Evolutionary conservation across 1,140 invertebrate species (phyloP), one percentile per base, ranked within the genome.

Genomic region (Drosophila bocki): DNA sequence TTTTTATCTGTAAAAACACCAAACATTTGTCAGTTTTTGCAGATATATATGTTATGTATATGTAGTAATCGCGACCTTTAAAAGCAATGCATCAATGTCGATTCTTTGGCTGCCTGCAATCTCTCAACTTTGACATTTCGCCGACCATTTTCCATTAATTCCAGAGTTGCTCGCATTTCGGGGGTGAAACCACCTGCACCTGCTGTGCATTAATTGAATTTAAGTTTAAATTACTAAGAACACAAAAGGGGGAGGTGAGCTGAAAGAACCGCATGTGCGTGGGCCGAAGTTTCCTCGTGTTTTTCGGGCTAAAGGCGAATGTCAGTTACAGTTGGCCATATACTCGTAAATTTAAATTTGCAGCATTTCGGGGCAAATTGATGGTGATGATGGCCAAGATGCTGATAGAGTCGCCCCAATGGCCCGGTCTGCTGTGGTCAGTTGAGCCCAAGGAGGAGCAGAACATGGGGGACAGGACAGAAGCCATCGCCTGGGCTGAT

Each of bases 341-440:
- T 71, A 56, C 35, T 56, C 35, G 53, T 56, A 75, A 82, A 82
- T 75, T 86, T 75, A 68, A 82, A 75, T 75, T 75, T 77, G 39
- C 53, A 41, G 56, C 32, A 44, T 17, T n/a, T 37, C 35, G 50
- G 9, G 9, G n/a, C 37, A 54, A 70, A 47, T 37, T 45, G 59
- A 51, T 48, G 58, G 51, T 67, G 62, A 57, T 48, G 71, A 45
- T 60, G 77, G 37, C 58, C 37, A 62, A 39, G 58, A 75, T 59
- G 62, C 37, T 64, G 72, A 84, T 80, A 47, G 59, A 68, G 71
- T 72, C 65, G 39, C 75, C 56, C 47, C 61, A 60, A 57, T 58
- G 56, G 47, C 47, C 19, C 61, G 48, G 69, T 69, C 77, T 87
- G 85, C 33, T 88, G 63, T 29, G 85, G 84, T 87, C 85, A 88